Base-by-base conservation (phyloP, 2,113 vertebrate genomes). In the Spea bombifrons region DNA sequence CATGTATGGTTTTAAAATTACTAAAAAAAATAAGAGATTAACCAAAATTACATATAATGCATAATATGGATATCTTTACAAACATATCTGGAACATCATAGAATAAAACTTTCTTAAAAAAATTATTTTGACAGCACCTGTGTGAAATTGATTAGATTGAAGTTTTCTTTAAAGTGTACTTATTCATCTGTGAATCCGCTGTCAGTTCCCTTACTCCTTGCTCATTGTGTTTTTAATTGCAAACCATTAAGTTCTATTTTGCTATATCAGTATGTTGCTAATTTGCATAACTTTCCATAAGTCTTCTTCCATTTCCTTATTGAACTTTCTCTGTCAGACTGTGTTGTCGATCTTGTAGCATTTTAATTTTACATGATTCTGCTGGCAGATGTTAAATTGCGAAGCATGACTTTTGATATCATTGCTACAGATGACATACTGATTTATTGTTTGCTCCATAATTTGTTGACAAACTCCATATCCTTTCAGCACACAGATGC, bases 381-480 rank as follows among this genome's bases (percentile, higher is more conserved):
- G 81, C 17, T 4, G 47, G 63, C 81, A 84, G 48, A 82, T 84
- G 49, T 85, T 86, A 79, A 79, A 80, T 78, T 83, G 53, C 65
- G 83, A 82, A 66, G 66, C n/a, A 79, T 81, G 80, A 55, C 13
- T 68, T 71, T 84, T 6, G 80, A 78, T 64, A 86, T 86, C 83
- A 84, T 73, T 71, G 76, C 80, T 57, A 55, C 46, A 76, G 76
- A 83, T 86, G 82, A 82, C 80, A 88, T 73, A 82, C 71, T 83
- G 85, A 88, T 87, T 86, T 86, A 83, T 82, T 84, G 70, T 59
- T 82, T 45, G 73, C 80, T 82, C 87, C 83, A 82, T 81, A 82
- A 87, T 70, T 65, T 82, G 61, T 73, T 88, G 86, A 85, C 81
- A 90, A 85, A 86, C 84, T 67, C 67, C 82, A 82, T 84, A 89